Percentiles rank a stretch among this genome's conserved stretches.
phyloP scores from a whole-genome alignment of 35 echinoderm and acorn worm species.

The Lytechinus pictus region DNA sequence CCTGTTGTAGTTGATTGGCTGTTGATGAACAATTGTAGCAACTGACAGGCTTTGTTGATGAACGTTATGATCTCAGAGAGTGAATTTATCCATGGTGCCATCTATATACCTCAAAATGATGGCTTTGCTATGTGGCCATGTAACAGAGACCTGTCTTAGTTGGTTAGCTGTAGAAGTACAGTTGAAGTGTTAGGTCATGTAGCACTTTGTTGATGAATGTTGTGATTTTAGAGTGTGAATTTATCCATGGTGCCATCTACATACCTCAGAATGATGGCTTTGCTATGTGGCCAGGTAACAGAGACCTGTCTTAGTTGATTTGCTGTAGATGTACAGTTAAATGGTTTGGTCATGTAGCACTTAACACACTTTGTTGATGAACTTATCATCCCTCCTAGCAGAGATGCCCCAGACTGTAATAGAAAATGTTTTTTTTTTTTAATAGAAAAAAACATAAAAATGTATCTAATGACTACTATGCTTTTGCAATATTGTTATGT shows the following conservation, averaged over 20 bases:
- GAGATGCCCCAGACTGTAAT: slow-evolving; percentile 85
- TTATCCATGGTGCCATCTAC: slow-evolving; percentile 82
- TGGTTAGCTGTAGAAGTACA: background rate
- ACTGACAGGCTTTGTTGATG: too few species aligned
- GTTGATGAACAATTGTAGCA: too few species aligned
- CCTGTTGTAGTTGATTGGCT: too few species aligned
- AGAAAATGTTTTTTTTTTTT: too few species aligned
- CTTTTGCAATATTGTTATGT: too few species aligned
- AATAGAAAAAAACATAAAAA: too few species aligned
- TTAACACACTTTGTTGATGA: slow-evolving; percentile 95
- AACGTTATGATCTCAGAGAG: too few species aligned
- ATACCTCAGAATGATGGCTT: slow-evolving; percentile 81
- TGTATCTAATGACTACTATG: too few species aligned
- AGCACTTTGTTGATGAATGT: background rate
- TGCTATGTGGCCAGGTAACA: slow-evolving; percentile 82
- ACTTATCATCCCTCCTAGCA: slow-evolving; percentile 91
- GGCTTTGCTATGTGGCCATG: slow-evolving; percentile 79
- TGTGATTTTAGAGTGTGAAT: slow-evolving; percentile 59
- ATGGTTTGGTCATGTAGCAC: slow-evolving; percentile 79
- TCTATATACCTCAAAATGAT: slow-evolving; percentile 78
- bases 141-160: slow-evolving; percentile 81
- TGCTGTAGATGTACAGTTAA: slow-evolving; percentile 52
- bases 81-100: slow-evolving; percentile 81
- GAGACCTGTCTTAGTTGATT: slow-evolving; percentile 86
- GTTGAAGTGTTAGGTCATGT: too few species aligned